Evolutionary conservation across 2,888 invertebrate species (phyloP).

Genomic region (Encarsia formosa): DNA sequence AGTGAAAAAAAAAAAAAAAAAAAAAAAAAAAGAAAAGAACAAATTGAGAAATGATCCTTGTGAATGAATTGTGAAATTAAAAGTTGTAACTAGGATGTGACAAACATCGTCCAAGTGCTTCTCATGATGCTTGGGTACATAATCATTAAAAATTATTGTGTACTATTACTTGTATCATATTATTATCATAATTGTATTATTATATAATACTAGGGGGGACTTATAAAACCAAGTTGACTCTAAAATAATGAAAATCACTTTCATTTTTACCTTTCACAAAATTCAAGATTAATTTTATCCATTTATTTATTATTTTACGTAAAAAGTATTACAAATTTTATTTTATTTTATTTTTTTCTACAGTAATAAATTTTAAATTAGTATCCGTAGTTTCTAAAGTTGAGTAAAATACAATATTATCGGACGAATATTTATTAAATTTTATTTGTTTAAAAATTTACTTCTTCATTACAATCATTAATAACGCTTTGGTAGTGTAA

Average conservation of each 20-base stretch:
- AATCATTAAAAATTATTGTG: conserved; percentile 31
- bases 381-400: too few relatives aligned
- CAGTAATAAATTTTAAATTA: too few relatives aligned
- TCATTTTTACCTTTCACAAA: too few relatives aligned
- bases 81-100: conserved; percentile 25
- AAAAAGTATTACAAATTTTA: too few relatives aligned
- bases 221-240: conserved; percentile 32
- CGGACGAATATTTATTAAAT: too few relatives aligned
- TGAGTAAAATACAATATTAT: too few relatives aligned
- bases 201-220: conserved; percentile 29
- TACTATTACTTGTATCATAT: conserved; percentile 30
- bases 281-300: too few relatives aligned
- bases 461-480: too few relatives aligned
- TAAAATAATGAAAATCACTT: too few relatives aligned
- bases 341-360: too few relatives aligned
- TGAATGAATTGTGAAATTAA: not conserved
- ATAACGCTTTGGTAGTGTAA: conserved; percentile 9
- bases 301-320: too few relatives aligned
- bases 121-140: conserved; percentile 31
- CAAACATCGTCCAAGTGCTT: conserved; percentile 29
- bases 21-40: not conserved
- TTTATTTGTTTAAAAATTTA: too few relatives aligned
- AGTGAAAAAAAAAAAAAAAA: not conserved
- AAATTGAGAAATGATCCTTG: conserved; percentile 11
- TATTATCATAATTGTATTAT: conserved; percentile 30